These are phyloP conservation scores for Spodoptera picta DNA, from an alignment of 2,888 invertebrate genomes.

Conservation along the genomic window DNA sequence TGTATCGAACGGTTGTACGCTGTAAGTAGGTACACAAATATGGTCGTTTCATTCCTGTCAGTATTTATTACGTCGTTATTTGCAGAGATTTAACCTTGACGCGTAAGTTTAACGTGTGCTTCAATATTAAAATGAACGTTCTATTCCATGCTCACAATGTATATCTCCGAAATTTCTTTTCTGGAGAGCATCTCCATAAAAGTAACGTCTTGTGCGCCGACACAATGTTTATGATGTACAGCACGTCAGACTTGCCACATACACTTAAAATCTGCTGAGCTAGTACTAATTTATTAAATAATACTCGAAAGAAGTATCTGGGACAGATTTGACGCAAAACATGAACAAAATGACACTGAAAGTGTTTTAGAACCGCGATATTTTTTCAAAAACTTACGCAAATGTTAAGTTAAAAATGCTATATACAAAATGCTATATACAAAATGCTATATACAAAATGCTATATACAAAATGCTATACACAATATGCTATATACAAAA, in stretches of 20 bases:
- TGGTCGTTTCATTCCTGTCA: conserved; percentile 4
- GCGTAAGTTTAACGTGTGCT: conserved; percentile 34
- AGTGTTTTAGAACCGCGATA: background rate
- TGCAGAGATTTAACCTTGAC: conserved; percentile 13
- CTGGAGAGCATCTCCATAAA: conserved; percentile 62
- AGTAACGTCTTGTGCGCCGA: conserved; percentile 54
- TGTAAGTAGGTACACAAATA: conserved; percentile 11
- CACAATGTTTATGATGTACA: conserved; percentile 59
- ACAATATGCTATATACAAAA: too few species aligned
- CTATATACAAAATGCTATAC: too few species aligned
- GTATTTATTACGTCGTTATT: conserved; percentile 37
- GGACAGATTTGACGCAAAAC: conserved; percentile 1
- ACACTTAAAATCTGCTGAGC: conserved; percentile 45
- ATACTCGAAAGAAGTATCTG: conserved; percentile 1
- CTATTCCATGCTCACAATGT: conserved; percentile 39
- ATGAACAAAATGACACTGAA: conserved; percentile 4
- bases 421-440: too few species aligned
- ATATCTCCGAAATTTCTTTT: conserved; percentile 50
- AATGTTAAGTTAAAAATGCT: too few species aligned
- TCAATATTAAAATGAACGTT: conserved; percentile 47
- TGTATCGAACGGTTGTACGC: conserved; percentile 20
- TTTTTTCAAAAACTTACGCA: too few species aligned
- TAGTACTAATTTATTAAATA: conserved; percentile 47
- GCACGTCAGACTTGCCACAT: conserved; percentile 39
- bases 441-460: too few species aligned